phyloP scores from a whole-genome alignment of 2,113 vertebrate genomes.

The Gobiocypris rarus region DNA sequence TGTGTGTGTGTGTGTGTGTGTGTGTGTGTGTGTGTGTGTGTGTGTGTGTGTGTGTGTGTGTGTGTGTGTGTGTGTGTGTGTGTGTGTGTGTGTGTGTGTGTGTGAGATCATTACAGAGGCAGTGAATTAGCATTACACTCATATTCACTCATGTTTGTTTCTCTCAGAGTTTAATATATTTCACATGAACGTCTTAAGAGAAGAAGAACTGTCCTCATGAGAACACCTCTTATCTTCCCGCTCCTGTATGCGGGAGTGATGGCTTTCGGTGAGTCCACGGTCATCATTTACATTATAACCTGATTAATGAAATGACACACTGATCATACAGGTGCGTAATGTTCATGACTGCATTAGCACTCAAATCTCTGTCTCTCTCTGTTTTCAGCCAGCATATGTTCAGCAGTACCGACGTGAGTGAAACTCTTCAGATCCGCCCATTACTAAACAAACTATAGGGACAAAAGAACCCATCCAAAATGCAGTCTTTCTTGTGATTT shows the following conservation, averaged over 20 bases:
- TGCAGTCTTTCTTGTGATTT: not conserved
- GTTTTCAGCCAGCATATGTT: conserved; percentile 8
- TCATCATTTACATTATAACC: not conserved
- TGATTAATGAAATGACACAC: not conserved
- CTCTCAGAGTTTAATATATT: conserved; percentile 5
- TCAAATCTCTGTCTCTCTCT: conserved; percentile 9
- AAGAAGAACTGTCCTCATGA: conserved; percentile 34
- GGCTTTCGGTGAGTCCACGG: conserved; percentile 32
- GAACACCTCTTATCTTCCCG: not conserved
- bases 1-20: too few species aligned
- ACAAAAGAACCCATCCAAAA: not conserved
- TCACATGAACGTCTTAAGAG: not conserved
- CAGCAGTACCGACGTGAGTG: conserved; percentile 11
- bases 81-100: conserved; percentile 32
- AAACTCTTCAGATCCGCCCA: not conserved
- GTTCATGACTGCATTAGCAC: not conserved
- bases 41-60: conserved; percentile 2
- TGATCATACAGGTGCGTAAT: not conserved
- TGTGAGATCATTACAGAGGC: not conserved
- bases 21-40: not conserved
- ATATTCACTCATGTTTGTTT: not conserved
- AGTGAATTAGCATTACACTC: not conserved
- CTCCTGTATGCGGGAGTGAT: conserved; percentile 39
- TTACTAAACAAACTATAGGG: not conserved
- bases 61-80: conserved; percentile 38